Base-by-base conservation (phyloP, 2,797 vertebrate genomes). In the Rhyacichthys aspro region DNA sequence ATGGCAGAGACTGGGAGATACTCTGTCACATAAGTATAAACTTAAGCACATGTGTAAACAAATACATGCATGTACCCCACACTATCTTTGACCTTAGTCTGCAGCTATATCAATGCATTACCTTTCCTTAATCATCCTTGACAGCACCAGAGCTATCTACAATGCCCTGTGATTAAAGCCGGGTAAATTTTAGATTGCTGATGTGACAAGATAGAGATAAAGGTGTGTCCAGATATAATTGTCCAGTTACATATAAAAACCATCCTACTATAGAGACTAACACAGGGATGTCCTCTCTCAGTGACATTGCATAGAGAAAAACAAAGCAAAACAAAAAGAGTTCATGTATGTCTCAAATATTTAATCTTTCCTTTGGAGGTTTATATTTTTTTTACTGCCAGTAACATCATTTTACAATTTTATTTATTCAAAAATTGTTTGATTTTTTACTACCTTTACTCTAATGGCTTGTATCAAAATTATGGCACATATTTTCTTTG, bases 131-230 rank as follows among this genome's bases (percentile, higher is more conserved):
- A 48, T 56, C 69, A 55, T 63, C 34, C 58, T 39, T 38, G 66
- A 66, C 68, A 34, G 61, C 47, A 56, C 55, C 5, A 14, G 43
- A 50, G 14, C 66, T 63, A 74, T 82, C 70, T 78, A 50, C 38
- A 28, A 39, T 45, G 55, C 71, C 45, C 47, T 54, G 43, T 8
- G 57, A 86, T 85, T 62, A 78, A 48, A 81, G 47, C 1, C 1
- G 59, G 53, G 74, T 65, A 71, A 58, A 50, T 78, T 81, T 82
- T 74, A 71, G 79, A 85, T 81, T 76, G 74, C 68, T 69, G 71
- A 71, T 70, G 59, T 79, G 80, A 85, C 77, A 81, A 79, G 54
- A 71, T 74, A 74, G 12, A 59, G 78, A 84, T 72, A 79, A 75
- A 58, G 73, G n/a, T 62, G 45, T 64, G 46, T 74, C 67, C 72